These are phyloP conservation scores for Liasis olivaceus DNA, from an alignment of 2,797 vertebrate genomes.

Conservation along the genomic window DNA sequence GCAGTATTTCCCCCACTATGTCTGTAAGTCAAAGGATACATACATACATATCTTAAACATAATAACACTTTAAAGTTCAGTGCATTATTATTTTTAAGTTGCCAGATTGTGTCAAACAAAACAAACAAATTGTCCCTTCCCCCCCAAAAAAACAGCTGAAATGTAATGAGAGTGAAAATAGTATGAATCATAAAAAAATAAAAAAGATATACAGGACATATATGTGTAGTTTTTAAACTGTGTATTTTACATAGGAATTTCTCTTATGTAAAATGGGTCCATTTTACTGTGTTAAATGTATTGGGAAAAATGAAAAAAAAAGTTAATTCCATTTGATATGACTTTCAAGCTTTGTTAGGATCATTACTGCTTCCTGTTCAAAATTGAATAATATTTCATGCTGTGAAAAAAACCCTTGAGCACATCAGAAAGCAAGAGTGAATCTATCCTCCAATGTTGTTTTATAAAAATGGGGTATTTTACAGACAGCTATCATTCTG, in stretches of 20 bases:
- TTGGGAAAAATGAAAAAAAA: neutral
- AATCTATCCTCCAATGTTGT: conserved; percentile 41
- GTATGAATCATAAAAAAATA: conserved; percentile 3
- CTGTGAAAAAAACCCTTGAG: conserved; percentile 27
- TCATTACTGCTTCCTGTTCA: conserved; percentile 53
- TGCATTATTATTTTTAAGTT: conserved; percentile 48
- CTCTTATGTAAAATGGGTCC: conserved; percentile 37
- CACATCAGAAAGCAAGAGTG: conserved; percentile 56
- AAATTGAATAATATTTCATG: conserved; percentile 37
- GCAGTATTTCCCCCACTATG: neutral
- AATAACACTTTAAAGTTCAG: conserved; percentile 31
- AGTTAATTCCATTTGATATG: neutral
- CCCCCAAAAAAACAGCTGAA: conserved; percentile 45
- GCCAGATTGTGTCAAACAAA: conserved; percentile 63
- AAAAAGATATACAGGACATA: neutral
- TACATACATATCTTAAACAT: neutral
- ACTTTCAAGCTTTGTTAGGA: conserved; percentile 58
- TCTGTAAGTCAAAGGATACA: conserved; percentile 4
- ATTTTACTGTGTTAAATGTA: conserved; percentile 47
- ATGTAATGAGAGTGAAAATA: conserved; percentile 32
- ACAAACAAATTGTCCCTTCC: neutral
- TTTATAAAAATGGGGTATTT: conserved; percentile 52
- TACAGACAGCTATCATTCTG: conserved; percentile 25
- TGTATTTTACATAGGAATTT: conserved; percentile 32
- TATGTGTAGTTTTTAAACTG: conserved; percentile 48